phyloP scores from a whole-genome alignment of 2,113 vertebrate genomes.

The Corythaeola cristata region DNA sequence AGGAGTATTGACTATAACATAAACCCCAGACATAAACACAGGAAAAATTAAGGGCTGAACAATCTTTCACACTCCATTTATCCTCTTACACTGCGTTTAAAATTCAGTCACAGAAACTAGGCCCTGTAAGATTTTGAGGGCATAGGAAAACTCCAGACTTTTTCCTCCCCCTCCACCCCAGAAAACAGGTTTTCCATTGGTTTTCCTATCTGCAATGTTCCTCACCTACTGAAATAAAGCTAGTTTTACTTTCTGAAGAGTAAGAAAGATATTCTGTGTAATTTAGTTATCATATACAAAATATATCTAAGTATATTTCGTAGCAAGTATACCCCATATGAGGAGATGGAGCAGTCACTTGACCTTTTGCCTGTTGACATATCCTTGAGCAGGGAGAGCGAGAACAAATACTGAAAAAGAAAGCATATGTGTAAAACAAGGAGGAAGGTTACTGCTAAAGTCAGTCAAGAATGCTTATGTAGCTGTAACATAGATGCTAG shows the following conservation, averaged over 20 bases:
- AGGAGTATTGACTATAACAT: constrained; percentile 1
- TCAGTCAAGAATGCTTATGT: neutral
- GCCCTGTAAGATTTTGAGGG: neutral
- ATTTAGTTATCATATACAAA: neutral
- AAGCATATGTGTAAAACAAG: neutral
- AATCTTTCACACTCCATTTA: constrained; percentile 7
- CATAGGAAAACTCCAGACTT: neutral
- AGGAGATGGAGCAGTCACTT: neutral
- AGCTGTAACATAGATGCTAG: neutral
- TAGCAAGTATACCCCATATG: neutral
- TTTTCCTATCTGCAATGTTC: neutral
- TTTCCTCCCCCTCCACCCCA: neutral
- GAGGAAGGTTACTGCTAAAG: neutral
- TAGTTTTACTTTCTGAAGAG: neutral
- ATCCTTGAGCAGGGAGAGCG: neutral
- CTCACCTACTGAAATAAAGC: neutral
- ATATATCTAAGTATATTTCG: neutral
- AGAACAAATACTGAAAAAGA: neutral
- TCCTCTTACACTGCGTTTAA: neutral
- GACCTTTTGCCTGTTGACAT: neutral
- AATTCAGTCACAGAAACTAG: neutral
- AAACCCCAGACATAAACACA: constrained; percentile 32
- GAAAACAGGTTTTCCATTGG: neutral
- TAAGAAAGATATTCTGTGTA: neutral
- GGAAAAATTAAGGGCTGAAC: neutral